Evolutionary conservation across 2,797 vertebrate genomes (phyloP).

Genomic region (Esox lucius): DNA sequence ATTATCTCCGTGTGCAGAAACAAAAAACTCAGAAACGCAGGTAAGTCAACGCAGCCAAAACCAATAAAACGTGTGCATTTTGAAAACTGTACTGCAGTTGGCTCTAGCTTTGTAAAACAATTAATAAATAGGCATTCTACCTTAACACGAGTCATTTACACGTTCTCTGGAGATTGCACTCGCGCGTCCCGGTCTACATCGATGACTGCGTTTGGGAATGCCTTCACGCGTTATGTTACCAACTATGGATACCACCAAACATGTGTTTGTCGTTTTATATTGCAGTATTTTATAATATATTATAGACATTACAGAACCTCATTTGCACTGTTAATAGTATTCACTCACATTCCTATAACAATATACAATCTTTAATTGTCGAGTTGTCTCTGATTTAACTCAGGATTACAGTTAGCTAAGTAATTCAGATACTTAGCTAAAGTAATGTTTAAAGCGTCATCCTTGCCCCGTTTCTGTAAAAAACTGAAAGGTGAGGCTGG

Average conservation of each 20-base stretch:
- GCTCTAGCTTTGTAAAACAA: neutral
- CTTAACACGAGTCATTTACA: neutral
- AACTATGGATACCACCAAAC: neutral
- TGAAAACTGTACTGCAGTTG: neutral
- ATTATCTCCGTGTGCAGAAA: slow-evolving; percentile 92
- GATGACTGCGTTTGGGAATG: neutral
- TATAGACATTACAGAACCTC: neutral
- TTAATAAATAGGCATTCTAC: too few relatives aligned
- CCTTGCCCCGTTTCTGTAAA: too few relatives aligned
- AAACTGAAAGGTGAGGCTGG: too few relatives aligned
- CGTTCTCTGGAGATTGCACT: neutral
- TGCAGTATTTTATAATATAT: neutral
- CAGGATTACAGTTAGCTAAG: too few relatives aligned
- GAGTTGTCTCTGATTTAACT: too few relatives aligned
- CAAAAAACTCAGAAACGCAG: slow-evolving; percentile 93
- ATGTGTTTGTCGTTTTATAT: neutral
- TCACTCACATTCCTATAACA: too few relatives aligned
- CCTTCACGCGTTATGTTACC: neutral
- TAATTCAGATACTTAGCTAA: too few relatives aligned
- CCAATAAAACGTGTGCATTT: neutral
- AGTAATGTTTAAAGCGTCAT: too few relatives aligned
- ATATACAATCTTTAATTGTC: too few relatives aligned
- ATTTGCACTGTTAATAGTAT: too few relatives aligned
- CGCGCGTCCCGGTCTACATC: neutral
- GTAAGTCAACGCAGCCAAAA: slow-evolving; percentile 67